These are phyloP conservation scores for Tragelaphus strepsiceros DNA, from an alignment of 2,113 vertebrate genomes.

Conservation along the genomic window DNA sequence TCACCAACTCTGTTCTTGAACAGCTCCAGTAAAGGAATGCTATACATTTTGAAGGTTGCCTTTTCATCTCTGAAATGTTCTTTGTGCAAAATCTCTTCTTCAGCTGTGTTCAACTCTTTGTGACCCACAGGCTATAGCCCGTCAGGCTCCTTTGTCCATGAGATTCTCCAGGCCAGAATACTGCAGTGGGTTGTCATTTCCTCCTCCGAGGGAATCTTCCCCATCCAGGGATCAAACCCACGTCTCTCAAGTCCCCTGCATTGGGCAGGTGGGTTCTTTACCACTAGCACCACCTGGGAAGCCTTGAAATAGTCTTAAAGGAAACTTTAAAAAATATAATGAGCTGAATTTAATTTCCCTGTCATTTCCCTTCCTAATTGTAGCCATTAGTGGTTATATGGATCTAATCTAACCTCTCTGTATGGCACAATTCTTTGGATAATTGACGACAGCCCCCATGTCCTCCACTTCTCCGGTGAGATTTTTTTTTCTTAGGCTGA, in stretches of 20 bases:
- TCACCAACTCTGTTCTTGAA: background rate
- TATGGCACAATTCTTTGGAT: background rate
- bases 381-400: background rate
- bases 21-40: background rate
- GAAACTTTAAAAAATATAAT: background rate
- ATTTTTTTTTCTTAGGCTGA: background rate
- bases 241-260: background rate
- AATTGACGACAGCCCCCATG: background rate
- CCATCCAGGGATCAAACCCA: background rate
- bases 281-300: background rate
- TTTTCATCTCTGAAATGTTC: background rate
- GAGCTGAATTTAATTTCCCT: background rate
- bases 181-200: background rate
- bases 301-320: background rate
- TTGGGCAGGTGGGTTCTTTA: background rate
- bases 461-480: background rate
- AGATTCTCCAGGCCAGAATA: background rate
- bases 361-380: background rate
- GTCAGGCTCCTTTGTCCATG: background rate
- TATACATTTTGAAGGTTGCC: background rate
- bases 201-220: background rate
- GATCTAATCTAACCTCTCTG: background rate
- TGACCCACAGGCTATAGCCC: background rate
- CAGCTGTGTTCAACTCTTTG: background rate
- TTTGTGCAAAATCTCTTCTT: background rate